These are phyloP conservation scores for Epinotia brunnichana DNA, from an alignment of 2,888 invertebrate species.

Conservation along the genomic window DNA sequence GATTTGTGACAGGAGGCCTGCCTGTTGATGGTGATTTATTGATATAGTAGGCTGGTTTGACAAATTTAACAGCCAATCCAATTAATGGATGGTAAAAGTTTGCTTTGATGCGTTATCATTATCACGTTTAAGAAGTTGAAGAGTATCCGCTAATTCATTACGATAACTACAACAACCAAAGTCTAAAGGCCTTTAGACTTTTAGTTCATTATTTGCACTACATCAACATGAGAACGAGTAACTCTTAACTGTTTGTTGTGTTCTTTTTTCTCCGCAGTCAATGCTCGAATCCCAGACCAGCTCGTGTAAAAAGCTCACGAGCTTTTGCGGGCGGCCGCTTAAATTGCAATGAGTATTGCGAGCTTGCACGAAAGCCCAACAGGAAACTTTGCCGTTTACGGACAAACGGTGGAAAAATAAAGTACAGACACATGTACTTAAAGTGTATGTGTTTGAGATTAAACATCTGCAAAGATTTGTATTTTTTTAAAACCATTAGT, in stretches of 20 bases:
- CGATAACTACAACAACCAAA: background rate
- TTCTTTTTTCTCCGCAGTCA: slow-evolving; percentile 37
- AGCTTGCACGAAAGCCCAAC: slow-evolving; percentile 20
- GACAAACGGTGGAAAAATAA: background rate
- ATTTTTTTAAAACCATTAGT: background rate
- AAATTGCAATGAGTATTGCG: slow-evolving; percentile 29
- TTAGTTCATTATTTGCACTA: slow-evolving; percentile 21
- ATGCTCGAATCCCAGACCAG: slow-evolving; percentile 32
- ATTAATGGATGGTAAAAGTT: background rate
- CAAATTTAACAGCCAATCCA: no score
- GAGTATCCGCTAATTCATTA: background rate
- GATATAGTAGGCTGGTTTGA: no score
- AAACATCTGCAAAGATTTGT: background rate
- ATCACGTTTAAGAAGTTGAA: background rate
- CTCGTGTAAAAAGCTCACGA: slow-evolving; percentile 35
- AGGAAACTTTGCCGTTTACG: slow-evolving; percentile 9
- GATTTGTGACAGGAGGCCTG: no score
- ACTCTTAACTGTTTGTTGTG: slow-evolving; percentile 13
- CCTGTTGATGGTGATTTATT: no score
- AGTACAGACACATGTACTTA: background rate
- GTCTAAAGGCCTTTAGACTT: background rate
- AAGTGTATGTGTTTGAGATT: background rate
- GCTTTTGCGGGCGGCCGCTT: slow-evolving; percentile 31
- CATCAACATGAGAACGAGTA: slow-evolving; percentile 27
- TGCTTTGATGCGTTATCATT: no score